Evolutionary conservation across 1,140 invertebrate species (phyloP).

Genomic region (Achroia grisella): DNA sequence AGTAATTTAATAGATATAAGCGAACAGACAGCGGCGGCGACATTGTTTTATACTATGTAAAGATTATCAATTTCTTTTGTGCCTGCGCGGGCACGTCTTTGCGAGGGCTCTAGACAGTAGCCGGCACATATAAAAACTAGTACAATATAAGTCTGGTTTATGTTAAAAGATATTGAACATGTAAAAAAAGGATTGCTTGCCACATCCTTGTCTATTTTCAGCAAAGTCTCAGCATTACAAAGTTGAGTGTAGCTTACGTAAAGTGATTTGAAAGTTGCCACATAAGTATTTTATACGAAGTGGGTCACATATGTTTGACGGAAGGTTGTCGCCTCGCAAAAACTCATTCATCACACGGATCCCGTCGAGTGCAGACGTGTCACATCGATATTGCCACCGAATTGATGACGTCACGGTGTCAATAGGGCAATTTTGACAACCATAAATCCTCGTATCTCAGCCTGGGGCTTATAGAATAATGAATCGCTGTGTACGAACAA

Average conservation of each 20-base stretch:
- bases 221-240: not conserved
- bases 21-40: no score
- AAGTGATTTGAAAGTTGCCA: slow-evolving; percentile 10
- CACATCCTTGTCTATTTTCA: not conserved
- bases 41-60: no score
- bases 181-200: no score
- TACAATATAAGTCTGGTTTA: no score
- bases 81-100: no score
- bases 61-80: no score
- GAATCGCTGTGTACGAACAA: no score
- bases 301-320: slow-evolving; percentile 4
- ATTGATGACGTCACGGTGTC: slow-evolving; percentile 17
- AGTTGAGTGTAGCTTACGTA: slow-evolving; percentile 9
- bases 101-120: no score
- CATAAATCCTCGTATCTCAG: slow-evolving; percentile 15
- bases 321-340: not conserved
- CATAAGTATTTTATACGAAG: slow-evolving; percentile 6
- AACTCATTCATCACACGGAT: slow-evolving; percentile 12
- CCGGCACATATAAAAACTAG: no score
- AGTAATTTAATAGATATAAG: no score
- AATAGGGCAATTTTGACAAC: slow-evolving; percentile 16
- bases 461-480: no score
- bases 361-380: slow-evolving; percentile 6
- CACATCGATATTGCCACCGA: slow-evolving; percentile 3
- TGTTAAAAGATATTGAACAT: no score